These are phyloP conservation scores for Limosa lapponica DNA, from an alignment of 2,797 vertebrate species.

Conservation along the genomic window DNA sequence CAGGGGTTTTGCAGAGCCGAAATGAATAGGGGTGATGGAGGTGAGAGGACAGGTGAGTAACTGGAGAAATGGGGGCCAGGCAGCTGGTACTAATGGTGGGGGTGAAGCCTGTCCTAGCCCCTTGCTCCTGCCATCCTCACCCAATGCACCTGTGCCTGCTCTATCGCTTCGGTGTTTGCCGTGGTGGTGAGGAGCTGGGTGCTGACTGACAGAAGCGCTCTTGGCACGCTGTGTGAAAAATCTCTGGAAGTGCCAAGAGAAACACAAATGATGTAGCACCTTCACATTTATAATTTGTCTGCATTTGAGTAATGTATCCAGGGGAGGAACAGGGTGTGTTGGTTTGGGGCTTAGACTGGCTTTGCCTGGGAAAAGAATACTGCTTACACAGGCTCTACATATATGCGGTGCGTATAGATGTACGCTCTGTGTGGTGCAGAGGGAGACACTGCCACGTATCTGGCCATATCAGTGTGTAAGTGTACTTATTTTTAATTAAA, in stretches of 20 bases:
- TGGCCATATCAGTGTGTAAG: neutral
- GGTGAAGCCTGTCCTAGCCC: neutral
- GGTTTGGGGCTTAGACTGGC: neutral
- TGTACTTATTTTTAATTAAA: constrained; percentile 20
- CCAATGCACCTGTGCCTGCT: neutral
- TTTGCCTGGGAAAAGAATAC: constrained; percentile 5
- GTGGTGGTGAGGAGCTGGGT: neutral
- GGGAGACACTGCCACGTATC: neutral
- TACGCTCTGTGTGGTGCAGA: neutral
- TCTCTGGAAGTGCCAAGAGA: constrained; percentile 1
- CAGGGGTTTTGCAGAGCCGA: neutral
- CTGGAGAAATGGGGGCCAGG: neutral
- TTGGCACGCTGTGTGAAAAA: neutral
- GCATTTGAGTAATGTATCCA: neutral
- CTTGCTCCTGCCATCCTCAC: neutral
- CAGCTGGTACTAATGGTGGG: neutral
- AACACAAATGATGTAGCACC: constrained; percentile 21
- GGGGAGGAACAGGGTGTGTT: neutral
- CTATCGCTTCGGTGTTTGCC: rapidly evolving
- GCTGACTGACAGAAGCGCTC: neutral
- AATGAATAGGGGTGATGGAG: neutral
- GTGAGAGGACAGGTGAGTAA: neutral
- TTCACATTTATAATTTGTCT: constrained; percentile 36
- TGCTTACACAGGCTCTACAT: neutral
- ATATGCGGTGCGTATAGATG: neutral